Percentiles rank a stretch among this genome's conserved stretches.
phyloP scores from a whole-genome alignment of 1,140 invertebrate genomes.

The Monomorium pharaonis region DNA sequence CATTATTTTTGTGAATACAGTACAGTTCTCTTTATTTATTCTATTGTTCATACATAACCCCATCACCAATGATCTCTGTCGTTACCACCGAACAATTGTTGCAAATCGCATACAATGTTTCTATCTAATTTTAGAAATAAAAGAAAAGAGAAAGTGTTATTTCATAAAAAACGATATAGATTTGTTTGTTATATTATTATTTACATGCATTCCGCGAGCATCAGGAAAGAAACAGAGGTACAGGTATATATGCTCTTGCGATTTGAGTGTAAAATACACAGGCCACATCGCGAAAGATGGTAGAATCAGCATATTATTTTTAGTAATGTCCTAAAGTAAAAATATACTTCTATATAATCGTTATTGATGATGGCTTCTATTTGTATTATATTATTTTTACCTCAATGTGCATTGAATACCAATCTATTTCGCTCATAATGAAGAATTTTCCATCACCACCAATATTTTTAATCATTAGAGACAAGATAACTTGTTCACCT shows the following conservation, averaged over 20 bases:
- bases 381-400: slow-evolving; percentile 55
- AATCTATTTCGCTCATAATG: slow-evolving; percentile 79
- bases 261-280: slow-evolving; percentile 73
- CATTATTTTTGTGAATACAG: background rate
- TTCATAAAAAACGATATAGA: background rate
- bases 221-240: slow-evolving; percentile 72
- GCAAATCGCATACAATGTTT: slow-evolving; percentile 75
- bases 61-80: slow-evolving; percentile 78
- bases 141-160: background rate
- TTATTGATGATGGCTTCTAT: background rate
- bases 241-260: slow-evolving; percentile 69
- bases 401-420: slow-evolving; percentile 75
- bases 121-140: slow-evolving; percentile 60
- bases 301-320: slow-evolving; percentile 65
- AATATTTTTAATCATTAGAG: slow-evolving; percentile 72
- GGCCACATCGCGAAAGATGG: slow-evolving; percentile 73
- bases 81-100: slow-evolving; percentile 73
- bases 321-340: slow-evolving; percentile 66
- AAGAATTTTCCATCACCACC: slow-evolving; percentile 78
- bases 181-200: background rate
- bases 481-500: slow-evolving; percentile 68
- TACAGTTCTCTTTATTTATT: slow-evolving; percentile 54
- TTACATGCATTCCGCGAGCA: slow-evolving; percentile 74
- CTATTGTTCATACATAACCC: slow-evolving; percentile 65
- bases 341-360: slow-evolving; percentile 20